A percentile compares a stretch with the other conserved stretches of the same genome.
Evolutionary conservation across 1,140 invertebrate species (phyloP).

Genomic region (Cardiocondyla obscurior): DNA sequence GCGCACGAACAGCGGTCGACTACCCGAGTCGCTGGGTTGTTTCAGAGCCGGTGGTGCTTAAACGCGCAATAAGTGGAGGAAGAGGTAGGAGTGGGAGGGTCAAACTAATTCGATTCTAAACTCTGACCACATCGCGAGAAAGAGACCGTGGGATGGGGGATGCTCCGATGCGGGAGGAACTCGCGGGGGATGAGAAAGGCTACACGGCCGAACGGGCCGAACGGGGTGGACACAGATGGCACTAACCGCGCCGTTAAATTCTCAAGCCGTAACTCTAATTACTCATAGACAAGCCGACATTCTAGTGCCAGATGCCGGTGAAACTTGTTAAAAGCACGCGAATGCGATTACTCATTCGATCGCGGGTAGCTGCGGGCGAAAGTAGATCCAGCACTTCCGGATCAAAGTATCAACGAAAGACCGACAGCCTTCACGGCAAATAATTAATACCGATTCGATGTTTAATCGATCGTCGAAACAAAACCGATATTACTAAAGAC

Average conservation of each 20-base stretch:
- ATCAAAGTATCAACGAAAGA: not conserved
- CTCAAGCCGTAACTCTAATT: conserved; percentile 84
- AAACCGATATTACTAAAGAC: not conserved
- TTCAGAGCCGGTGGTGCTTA: conserved; percentile 70
- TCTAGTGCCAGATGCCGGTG: conserved; percentile 82
- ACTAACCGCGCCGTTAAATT: conserved; percentile 84
- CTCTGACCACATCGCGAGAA: conserved; percentile 80
- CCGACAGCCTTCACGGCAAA: not conserved
- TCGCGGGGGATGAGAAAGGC: conserved; percentile 43
- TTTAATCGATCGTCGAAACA: not conserved
- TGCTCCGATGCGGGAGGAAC: conserved; percentile 30
- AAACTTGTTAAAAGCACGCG: conserved; percentile 81
- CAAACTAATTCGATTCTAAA: conserved; percentile 85
- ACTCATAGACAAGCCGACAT: conserved; percentile 83
- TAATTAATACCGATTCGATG: not conserved
- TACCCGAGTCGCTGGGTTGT: conserved; percentile 74
- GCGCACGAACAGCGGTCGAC: conserved; percentile 72
- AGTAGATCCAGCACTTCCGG: not conserved
- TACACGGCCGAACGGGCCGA: conserved; percentile 69
- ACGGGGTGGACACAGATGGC: conserved; percentile 81
- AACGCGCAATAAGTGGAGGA: conserved; percentile 70
- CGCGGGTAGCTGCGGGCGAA: not conserved
- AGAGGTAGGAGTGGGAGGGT: conserved; percentile 67
- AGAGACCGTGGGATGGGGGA: conserved; percentile 49
- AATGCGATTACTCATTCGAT: conserved; percentile 67